Percentiles rank a stretch among this genome's conserved stretches.
Conservation (phyloP, 2,797 vertebrate genomes). For the Spheniscus humboldti region DNA sequence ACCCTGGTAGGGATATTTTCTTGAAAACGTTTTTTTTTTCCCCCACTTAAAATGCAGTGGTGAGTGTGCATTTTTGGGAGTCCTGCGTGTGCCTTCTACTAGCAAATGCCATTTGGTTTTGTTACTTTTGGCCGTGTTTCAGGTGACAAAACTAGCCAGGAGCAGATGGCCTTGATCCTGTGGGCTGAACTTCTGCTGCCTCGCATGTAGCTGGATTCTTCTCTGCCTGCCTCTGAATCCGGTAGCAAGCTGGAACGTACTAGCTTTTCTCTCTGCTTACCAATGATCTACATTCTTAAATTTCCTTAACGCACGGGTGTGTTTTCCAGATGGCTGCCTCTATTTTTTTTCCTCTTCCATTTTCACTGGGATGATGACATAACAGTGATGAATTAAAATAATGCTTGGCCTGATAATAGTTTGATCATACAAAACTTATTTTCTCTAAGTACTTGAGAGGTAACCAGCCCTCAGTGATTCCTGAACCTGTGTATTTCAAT, state of each 20-base stretch:
- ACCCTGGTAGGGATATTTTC: not conserved
- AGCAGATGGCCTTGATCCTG: not conserved
- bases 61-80: not conserved
- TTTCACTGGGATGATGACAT: not conserved
- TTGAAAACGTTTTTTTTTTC: not conserved
- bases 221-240: not conserved
- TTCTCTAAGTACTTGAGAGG: not conserved
- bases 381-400: not conserved
- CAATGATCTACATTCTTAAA: not conserved
- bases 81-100: not conserved
- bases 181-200: not conserved
- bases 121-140: not conserved
- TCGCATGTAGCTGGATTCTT: not conserved
- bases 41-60: not conserved
- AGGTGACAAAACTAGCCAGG: not conserved
- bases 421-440: not conserved
- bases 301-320: not conserved
- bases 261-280: not conserved
- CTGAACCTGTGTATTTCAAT: not conserved
- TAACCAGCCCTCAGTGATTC: not conserved
- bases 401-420: not conserved
- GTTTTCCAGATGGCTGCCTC: constrained; percentile 14
- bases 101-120: not conserved
- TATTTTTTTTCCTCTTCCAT: not conserved
- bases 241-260: not conserved